These are phyloP conservation scores for Cinclus cinclus DNA, from an alignment of 2,113 vertebrate genomes.

Conservation along the genomic window DNA sequence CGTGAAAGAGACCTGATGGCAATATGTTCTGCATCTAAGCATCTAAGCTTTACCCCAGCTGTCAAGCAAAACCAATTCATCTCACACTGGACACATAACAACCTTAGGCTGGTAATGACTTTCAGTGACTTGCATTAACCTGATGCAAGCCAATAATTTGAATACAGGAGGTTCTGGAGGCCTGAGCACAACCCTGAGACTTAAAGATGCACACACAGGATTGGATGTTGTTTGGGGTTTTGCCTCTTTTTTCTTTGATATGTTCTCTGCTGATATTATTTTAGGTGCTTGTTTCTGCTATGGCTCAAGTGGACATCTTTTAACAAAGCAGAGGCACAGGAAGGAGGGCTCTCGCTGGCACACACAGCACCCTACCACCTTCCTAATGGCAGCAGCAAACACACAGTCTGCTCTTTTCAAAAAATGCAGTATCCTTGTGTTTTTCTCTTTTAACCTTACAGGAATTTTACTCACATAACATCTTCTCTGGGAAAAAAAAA, in stretches of 20 bases:
- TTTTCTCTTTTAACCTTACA: background rate
- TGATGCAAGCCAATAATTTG: background rate
- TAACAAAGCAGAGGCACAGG: rapidly evolving
- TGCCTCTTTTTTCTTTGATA: background rate
- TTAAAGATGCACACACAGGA: background rate
- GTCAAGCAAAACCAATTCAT: conserved; percentile 40
- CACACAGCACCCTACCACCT: no score
- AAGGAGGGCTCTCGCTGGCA: rapidly evolving
- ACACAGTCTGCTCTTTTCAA: background rate
- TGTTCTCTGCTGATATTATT: background rate
- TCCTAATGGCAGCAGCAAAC: background rate
- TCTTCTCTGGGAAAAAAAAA: background rate
- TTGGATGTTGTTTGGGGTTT: background rate
- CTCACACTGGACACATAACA: background rate
- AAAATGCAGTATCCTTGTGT: background rate
- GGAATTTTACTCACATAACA: background rate
- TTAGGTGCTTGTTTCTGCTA: background rate
- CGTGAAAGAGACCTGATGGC: conserved; percentile 45
- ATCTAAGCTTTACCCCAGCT: conserved; percentile 13
- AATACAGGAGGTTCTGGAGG: background rate
- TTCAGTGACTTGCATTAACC: conserved; percentile 28
- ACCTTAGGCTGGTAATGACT: conserved; percentile 63
- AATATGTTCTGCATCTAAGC: conserved; percentile 52
- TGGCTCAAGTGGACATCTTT: background rate
- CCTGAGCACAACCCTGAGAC: background rate